These are phyloP conservation scores for Drosophila littoralis DNA, from an alignment of 1,140 invertebrate species.

Conservation along the genomic window DNA sequence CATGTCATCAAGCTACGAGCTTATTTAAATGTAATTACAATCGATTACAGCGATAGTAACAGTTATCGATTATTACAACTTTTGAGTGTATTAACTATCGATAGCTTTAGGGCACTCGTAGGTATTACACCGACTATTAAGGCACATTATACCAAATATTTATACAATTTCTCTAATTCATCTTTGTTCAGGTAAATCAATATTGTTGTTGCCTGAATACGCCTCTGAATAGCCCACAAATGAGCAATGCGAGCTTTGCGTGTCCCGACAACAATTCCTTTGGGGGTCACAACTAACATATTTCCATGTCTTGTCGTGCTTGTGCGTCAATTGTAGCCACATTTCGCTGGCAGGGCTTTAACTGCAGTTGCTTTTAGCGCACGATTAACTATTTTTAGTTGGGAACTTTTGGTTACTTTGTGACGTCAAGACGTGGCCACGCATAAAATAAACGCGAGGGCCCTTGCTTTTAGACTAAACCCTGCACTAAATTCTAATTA, in stretches of 20 bases:
- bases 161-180: constrained; percentile 10
- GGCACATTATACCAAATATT: constrained; percentile 1
- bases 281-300: constrained; percentile 1
- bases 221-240: constrained; percentile 12
- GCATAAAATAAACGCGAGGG: constrained; percentile 19
- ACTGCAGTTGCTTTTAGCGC: constrained; percentile 21
- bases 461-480: constrained; percentile 17
- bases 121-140: not conserved
- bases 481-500: constrained; percentile 50
- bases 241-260: constrained; percentile 38
- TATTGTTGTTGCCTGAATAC: constrained; percentile 11
- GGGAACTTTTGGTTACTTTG: constrained; percentile 43
- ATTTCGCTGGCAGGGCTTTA: constrained; percentile 22
- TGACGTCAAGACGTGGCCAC: constrained; percentile 47
- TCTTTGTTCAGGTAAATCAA: constrained; percentile 29
- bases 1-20: too few relatives aligned
- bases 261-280: constrained; percentile 17
- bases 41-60: not conserved
- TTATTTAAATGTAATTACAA: not conserved
- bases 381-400: constrained; percentile 15
- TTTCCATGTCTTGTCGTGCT: constrained; percentile 5
- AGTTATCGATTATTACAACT: not conserved
- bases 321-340: constrained; percentile 36
- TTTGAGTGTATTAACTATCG: not conserved
- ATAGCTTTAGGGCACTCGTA: not conserved